Conservation (phyloP, 2,113 vertebrate species). For the Pycnonotus jocosus region DNA sequence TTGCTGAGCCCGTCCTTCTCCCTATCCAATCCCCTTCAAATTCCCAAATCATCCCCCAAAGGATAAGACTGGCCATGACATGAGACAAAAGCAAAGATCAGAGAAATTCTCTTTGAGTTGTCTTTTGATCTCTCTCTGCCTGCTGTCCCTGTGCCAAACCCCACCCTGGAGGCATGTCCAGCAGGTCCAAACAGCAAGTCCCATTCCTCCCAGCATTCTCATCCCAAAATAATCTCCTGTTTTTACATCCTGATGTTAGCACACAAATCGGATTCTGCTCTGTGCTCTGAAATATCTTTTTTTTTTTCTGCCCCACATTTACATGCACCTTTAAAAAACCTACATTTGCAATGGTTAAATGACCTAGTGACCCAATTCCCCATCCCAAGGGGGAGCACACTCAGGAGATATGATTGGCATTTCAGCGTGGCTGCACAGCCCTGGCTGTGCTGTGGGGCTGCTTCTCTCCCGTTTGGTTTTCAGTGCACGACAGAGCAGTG, state of each 20-base stretch:
- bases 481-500: not conserved
- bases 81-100: not conserved
- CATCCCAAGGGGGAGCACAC: not conserved
- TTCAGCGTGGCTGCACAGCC: not conserved
- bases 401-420: not conserved
- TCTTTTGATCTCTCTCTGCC: not conserved
- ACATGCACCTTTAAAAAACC: accelerated
- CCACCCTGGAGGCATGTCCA: not conserved
- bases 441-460: not conserved
- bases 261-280: not conserved
- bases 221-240: not conserved
- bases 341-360: not conserved
- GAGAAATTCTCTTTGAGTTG: not conserved
- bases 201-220: not conserved
- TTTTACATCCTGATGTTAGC: not conserved
- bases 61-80: not conserved
- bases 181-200: not conserved
- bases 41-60: not conserved
- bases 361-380: slow-evolving; percentile 37
- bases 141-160: not conserved
- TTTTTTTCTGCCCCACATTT: not conserved
- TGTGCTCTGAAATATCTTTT: not conserved
- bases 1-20: not conserved
- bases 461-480: not conserved
- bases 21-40: not conserved